These are phyloP conservation scores for Junco hyemalis DNA, from an alignment of 2,113 vertebrate species.

Conservation along the genomic window DNA sequence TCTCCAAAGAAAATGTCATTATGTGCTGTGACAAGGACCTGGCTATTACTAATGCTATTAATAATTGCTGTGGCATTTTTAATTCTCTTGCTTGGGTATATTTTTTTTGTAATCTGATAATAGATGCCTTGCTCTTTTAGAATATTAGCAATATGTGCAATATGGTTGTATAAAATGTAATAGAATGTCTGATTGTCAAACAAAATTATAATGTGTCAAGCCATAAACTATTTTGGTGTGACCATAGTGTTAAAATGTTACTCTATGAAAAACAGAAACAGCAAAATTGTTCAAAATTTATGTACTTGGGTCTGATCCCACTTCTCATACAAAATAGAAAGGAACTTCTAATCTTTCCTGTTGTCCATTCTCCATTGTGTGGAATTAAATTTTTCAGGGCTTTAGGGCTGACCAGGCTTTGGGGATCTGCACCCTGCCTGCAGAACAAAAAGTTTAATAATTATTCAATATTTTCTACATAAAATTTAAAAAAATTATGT, in stretches of 20 bases:
- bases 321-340: background rate
- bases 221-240: background rate
- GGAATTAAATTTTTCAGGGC: background rate
- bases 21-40: conserved; percentile 24
- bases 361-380: background rate
- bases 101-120: background rate
- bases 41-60: conserved; percentile 13
- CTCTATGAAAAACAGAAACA: background rate
- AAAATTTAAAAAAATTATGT: background rate
- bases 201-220: background rate
- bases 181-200: background rate
- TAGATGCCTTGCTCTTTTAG: background rate
- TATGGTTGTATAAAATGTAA: background rate
- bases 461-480: background rate
- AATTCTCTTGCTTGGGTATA: background rate
- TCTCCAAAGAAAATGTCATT: conserved; percentile 19
- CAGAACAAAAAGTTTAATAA: background rate
- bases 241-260: background rate
- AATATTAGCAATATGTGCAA: background rate
- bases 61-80: conserved; percentile 17
- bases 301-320: background rate
- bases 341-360: background rate
- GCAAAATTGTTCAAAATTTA: background rate
- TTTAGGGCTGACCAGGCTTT: background rate
- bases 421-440: background rate